These are phyloP conservation scores for Halcyon badia DNA, from an alignment of 2,797 vertebrate species.

Conservation along the genomic window DNA sequence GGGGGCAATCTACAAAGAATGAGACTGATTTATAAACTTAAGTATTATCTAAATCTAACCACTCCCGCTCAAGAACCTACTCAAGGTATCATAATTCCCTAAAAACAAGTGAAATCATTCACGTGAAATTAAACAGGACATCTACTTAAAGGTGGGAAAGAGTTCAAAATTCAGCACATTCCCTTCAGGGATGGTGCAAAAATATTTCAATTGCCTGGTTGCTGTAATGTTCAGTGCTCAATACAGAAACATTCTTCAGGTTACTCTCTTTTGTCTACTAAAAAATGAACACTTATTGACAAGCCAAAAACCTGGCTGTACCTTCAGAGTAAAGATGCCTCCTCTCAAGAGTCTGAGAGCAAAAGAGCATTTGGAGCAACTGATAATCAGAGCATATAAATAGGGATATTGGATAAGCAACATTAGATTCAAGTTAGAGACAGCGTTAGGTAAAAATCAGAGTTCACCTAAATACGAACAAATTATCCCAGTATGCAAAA, in stretches of 20 bases:
- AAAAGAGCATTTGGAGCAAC: neutral
- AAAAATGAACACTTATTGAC: fast-evolving
- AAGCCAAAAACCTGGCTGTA: neutral
- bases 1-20: neutral
- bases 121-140: neutral
- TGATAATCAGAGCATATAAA: neutral
- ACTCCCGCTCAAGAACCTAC: neutral
- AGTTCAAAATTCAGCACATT: neutral
- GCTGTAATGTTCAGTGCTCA: neutral
- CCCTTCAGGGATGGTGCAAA: neutral
- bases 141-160: neutral
- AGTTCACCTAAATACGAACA: fast-evolving
- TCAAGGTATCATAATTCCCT: neutral
- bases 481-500: neutral
- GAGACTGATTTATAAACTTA: neutral
- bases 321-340: neutral
- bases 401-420: neutral
- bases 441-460: neutral
- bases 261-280: neutral
- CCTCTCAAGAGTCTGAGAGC: neutral
- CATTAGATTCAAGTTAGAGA: neutral
- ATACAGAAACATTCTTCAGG: neutral
- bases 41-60: neutral
- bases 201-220: neutral
- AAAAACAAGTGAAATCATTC: neutral